Percentiles rank a stretch among this genome's conserved stretches.
These are phyloP conservation scores for Gymnocypris eckloni DNA, from an alignment of 2,797 vertebrate species.

Conservation along the genomic window DNA sequence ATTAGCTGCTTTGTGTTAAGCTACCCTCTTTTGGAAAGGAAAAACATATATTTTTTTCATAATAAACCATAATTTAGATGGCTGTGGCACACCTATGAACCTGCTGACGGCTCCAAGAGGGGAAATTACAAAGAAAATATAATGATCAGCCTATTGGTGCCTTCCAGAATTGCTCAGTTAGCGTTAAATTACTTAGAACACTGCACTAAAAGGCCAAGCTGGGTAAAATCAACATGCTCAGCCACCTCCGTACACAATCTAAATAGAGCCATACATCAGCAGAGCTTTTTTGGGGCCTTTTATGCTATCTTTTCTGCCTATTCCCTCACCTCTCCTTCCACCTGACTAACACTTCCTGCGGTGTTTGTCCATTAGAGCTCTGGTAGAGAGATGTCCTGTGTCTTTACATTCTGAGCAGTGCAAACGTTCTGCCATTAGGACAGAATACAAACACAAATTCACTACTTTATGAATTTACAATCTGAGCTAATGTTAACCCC, in stretches of 20 bases:
- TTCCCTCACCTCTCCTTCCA: slow-evolving; percentile 41
- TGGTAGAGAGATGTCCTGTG: background rate
- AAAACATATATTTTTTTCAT: background rate
- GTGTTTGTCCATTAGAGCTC: slow-evolving; percentile 52
- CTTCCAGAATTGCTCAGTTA: slow-evolving; percentile 42
- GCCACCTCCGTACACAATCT: slow-evolving; percentile 35
- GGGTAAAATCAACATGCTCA: slow-evolving; percentile 33
- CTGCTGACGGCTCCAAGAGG: background rate
- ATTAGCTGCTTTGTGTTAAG: background rate
- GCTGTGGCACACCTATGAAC: slow-evolving; percentile 20
- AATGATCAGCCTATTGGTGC: slow-evolving; percentile 30
- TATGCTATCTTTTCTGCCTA: background rate
- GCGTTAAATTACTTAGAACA: slow-evolving; percentile 37
- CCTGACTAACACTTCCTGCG: slow-evolving; percentile 36
- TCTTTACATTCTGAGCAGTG: slow-evolving; percentile 28
- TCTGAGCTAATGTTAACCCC: slow-evolving; percentile 12
- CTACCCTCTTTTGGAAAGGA: background rate
- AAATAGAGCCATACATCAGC: slow-evolving; percentile 41
- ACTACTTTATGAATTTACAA: slow-evolving; percentile 18
- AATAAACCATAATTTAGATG: slow-evolving; percentile 17
- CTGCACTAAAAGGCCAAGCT: slow-evolving; percentile 34
- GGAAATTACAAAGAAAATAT: slow-evolving; percentile 38
- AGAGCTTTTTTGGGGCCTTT: slow-evolving; percentile 28
- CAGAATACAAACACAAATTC: slow-evolving; percentile 14
- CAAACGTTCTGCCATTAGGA: slow-evolving; percentile 51